A percentile compares a stretch with the other conserved stretches of the same genome.
Conservation (phyloP, 2,113 vertebrate genomes). For the Himantopus leucocephalus region DNA sequence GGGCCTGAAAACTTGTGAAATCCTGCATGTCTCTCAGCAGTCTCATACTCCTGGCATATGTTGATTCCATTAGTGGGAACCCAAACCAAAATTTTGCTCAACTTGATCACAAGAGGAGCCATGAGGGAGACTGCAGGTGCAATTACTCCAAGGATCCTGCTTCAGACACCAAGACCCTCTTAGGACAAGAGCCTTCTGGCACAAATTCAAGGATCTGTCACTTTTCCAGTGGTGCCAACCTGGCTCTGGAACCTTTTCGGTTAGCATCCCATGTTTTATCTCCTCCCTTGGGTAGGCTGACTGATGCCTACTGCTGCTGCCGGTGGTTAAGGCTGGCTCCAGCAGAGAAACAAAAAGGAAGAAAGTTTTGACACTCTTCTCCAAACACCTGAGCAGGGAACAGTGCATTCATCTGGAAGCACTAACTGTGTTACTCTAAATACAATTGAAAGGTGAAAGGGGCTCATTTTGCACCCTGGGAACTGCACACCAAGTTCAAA, state of each 20-base stretch:
- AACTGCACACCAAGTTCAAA: neutral
- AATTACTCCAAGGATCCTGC: neutral
- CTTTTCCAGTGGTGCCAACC: neutral
- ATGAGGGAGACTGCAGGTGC: neutral
- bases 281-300: neutral
- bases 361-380: neutral
- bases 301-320: neutral
- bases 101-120: neutral
- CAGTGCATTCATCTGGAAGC: neutral
- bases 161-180: neutral
- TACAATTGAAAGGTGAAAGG: neutral
- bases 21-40: neutral
- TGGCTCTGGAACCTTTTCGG: neutral
- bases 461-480: neutral
- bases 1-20: neutral
- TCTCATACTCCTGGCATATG: neutral
- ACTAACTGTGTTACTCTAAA: neutral
- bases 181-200: neutral
- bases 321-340: neutral
- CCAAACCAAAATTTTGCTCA: neutral
- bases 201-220: neutral
- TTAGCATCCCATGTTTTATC: neutral
- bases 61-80: neutral
- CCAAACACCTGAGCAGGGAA: neutral
- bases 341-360: neutral